Percentiles rank a stretch among this genome's conserved stretches.
These are phyloP conservation scores for Ia io DNA, from an alignment of 2,113 vertebrate genomes.

Conservation along the genomic window DNA sequence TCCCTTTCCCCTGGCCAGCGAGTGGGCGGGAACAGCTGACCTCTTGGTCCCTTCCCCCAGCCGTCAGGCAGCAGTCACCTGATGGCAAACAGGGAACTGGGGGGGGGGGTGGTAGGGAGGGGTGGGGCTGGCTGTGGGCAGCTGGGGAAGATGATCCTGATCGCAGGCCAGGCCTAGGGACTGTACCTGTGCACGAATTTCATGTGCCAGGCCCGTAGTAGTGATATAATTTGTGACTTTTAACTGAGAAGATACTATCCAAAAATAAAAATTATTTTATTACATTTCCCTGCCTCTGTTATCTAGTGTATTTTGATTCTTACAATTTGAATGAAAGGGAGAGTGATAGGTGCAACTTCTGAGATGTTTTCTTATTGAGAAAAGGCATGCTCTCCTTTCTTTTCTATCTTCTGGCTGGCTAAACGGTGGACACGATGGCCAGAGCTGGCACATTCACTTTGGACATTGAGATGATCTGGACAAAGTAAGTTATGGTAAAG, in stretches of 20 bases:
- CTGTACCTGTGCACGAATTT: no score
- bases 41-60: no score
- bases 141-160: no score
- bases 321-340: neutral
- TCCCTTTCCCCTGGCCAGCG: no score
- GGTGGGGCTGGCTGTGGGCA: no score
- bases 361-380: neutral
- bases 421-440: no score
- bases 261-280: neutral
- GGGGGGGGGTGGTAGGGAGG: no score
- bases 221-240: neutral
- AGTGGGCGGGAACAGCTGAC: no score
- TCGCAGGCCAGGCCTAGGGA: no score
- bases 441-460: neutral
- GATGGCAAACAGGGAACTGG: no score
- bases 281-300: neutral
- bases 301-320: neutral
- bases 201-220: neutral
- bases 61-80: no score
- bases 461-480: neutral
- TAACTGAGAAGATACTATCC: neutral
- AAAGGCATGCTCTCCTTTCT: neutral
- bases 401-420: neutral
- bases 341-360: neutral
- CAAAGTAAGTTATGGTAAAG: neutral